Conservation (phyloP, 2,797 vertebrate genomes). For the Borostomias antarcticus region DNA sequence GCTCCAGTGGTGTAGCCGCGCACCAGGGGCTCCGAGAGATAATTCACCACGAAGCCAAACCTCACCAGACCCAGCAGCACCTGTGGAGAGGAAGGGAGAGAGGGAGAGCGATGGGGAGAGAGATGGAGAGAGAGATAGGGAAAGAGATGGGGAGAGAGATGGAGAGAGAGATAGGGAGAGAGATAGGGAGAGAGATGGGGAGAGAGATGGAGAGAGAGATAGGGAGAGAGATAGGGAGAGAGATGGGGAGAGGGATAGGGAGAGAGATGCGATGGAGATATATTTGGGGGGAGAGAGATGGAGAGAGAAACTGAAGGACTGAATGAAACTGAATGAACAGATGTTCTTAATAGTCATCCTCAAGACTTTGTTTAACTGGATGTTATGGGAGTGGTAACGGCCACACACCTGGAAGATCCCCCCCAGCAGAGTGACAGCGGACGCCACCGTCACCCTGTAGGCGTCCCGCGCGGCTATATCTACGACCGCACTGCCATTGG, state of each 20-base stretch:
- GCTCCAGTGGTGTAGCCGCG: constrained; percentile 90
- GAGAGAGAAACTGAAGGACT: not conserved
- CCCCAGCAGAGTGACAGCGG: constrained; percentile 79
- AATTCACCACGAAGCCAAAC: constrained; percentile 93
- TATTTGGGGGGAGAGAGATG: too few species aligned
- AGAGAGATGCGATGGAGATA: too few species aligned
- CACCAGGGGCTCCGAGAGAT: constrained; percentile 89
- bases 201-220: not conserved
- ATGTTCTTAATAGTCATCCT: too few species aligned
- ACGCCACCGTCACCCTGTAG: constrained; percentile 79
- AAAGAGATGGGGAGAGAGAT: not conserved
- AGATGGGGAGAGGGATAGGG: not conserved
- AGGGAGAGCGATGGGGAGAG: too few species aligned
- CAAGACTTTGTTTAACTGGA: not conserved
- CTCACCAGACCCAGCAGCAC: constrained; percentile 83
- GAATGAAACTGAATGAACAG: too few species aligned
- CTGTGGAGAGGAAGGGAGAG: too few species aligned
- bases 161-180: too few species aligned
- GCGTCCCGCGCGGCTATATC: constrained; percentile 61
- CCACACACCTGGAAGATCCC: constrained; percentile 86
- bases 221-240: constrained; percentile 7
- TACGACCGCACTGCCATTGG: constrained; percentile 61
- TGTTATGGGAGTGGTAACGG: not conserved
- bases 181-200: too few species aligned
- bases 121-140: not conserved